These are phyloP conservation scores for Oscheius sp. DNA, from an alignment of 2,888 invertebrate genomes.

Conservation along the genomic window DNA sequence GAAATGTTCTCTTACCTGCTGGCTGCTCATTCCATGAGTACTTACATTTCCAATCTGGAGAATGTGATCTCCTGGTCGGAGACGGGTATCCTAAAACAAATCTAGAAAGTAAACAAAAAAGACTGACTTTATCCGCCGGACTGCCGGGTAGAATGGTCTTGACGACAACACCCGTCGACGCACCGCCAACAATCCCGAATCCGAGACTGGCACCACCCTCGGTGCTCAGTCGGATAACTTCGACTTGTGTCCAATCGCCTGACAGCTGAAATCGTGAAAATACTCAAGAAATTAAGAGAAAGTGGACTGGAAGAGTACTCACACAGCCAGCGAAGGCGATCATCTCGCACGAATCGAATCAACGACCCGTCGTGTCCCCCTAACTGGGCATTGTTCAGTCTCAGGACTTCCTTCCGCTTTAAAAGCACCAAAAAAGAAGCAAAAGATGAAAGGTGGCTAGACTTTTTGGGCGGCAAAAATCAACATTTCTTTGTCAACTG, in stretches of 20 bases:
- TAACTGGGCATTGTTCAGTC: slow-evolving; percentile 33
- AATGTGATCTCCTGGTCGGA: slow-evolving; percentile 97
- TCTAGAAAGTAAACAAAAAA: not conserved
- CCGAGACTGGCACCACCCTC: slow-evolving; percentile 82
- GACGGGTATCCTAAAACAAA: slow-evolving; percentile 84
- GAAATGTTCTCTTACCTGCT: slow-evolving; percentile 76
- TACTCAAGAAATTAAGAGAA: not conserved
- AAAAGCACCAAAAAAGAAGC: no score
- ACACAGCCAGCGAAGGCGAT: slow-evolving; percentile 30
- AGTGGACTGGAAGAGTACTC: slow-evolving; percentile 12
- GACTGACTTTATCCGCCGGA: slow-evolving; percentile 89
- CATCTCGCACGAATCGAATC: slow-evolving; percentile 27
- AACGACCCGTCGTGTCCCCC: slow-evolving; percentile 6
- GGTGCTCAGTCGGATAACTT: slow-evolving; percentile 95
- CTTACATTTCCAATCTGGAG: slow-evolving; percentile 80
- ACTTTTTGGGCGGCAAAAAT: not conserved
- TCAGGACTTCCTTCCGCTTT: slow-evolving; percentile 25
- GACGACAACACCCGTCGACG: slow-evolving; percentile 98
- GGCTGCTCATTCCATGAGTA: slow-evolving; percentile 92
- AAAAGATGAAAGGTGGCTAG: not conserved
- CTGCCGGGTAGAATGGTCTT: slow-evolving; percentile 97
- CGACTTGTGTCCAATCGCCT: slow-evolving; percentile 99
- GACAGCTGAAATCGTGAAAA: slow-evolving; percentile 81
- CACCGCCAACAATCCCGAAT: slow-evolving; percentile 94
- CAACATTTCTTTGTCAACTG: not conserved